Conservation (phyloP, 1,140 invertebrate species). For the Eueides isabella region DNA sequence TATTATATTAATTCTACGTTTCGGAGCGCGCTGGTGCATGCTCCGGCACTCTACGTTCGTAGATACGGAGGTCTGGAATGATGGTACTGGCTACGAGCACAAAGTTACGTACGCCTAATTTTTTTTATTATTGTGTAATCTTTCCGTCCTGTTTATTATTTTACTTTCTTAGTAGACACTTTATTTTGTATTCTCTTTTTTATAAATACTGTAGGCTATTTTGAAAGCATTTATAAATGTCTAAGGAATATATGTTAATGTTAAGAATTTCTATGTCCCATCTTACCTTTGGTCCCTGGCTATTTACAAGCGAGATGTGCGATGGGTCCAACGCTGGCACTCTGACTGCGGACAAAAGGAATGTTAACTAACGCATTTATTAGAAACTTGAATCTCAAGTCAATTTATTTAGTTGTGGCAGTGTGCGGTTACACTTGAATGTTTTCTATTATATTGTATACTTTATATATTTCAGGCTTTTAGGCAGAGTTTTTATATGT, state of each 20-base stretch:
- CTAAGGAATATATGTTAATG: not conserved
- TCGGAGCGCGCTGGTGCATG: slow-evolving; percentile 86
- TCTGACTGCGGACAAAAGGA: not conserved
- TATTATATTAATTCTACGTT: slow-evolving; percentile 89
- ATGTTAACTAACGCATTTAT: not conserved
- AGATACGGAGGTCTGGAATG: slow-evolving; percentile 67
- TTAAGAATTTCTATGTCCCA: not conserved
- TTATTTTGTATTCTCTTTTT: slow-evolving; percentile 22
- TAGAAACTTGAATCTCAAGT: not conserved
- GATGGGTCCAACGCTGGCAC: not conserved
- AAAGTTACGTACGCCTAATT: slow-evolving; percentile 71
- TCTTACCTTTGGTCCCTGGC: not conserved
- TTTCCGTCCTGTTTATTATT: slow-evolving; percentile 37
- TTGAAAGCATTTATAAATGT: not conserved
- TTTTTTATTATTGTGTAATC: slow-evolving; percentile 18
- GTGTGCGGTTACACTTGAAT: not conserved
- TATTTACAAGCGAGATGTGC: not conserved
- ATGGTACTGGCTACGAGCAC: slow-evolving; percentile 70
- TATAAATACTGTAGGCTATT: not conserved
- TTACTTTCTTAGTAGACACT: slow-evolving; percentile 24
- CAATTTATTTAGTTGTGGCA: not conserved
- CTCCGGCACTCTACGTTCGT: slow-evolving; percentile 85
- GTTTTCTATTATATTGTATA: not conserved
- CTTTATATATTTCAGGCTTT: not conserved
- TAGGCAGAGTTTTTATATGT: too few species aligned